Conservation (phyloP, 2,888 invertebrate species). For the Drosophila lutescens region DNA sequence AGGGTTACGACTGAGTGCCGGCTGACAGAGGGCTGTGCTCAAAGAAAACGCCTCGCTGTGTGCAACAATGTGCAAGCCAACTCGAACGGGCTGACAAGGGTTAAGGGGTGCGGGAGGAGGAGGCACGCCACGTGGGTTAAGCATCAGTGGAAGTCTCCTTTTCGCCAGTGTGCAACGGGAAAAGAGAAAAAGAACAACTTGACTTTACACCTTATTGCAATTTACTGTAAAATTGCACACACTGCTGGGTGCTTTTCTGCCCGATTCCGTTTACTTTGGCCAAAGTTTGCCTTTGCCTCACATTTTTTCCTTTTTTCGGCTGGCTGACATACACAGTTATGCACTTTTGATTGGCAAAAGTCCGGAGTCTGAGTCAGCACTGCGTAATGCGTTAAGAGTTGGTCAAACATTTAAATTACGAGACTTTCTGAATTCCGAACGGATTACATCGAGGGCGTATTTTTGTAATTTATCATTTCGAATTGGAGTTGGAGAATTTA, state of each 20-base stretch:
- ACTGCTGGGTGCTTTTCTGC: slow-evolving; percentile 29
- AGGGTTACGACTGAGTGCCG: slow-evolving; percentile 49
- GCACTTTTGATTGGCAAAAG: slow-evolving; percentile 59
- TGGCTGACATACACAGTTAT: slow-evolving; percentile 42
- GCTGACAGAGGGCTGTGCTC: slow-evolving; percentile 49
- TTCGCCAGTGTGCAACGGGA: slow-evolving; percentile 20
- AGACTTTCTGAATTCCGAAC: background rate
- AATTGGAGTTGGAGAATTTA: background rate
- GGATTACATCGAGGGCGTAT: background rate
- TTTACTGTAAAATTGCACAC: slow-evolving; percentile 71
- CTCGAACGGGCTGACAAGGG: slow-evolving; percentile 40
- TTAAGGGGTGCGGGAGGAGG: slow-evolving; percentile 7
- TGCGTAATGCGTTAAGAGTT: slow-evolving; percentile 38
- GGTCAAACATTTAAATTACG: slow-evolving; percentile 14
- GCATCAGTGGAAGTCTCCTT: slow-evolving; percentile 15
- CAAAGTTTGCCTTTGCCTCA: slow-evolving; percentile 17
- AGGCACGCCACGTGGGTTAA: slow-evolving; percentile 8
- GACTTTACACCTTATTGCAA: slow-evolving; percentile 76
- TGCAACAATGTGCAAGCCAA: slow-evolving; percentile 76
- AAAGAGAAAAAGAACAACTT: slow-evolving; percentile 50
- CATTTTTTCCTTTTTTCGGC: slow-evolving; percentile 16
- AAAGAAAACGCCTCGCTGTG: slow-evolving; percentile 67
- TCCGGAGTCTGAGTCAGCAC: slow-evolving; percentile 15
- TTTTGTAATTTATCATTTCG: no score
- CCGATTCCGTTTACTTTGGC: slow-evolving; percentile 49